Conservation (phyloP, 2,888 invertebrate species). For the Drosophila kambysellisi region DNA sequence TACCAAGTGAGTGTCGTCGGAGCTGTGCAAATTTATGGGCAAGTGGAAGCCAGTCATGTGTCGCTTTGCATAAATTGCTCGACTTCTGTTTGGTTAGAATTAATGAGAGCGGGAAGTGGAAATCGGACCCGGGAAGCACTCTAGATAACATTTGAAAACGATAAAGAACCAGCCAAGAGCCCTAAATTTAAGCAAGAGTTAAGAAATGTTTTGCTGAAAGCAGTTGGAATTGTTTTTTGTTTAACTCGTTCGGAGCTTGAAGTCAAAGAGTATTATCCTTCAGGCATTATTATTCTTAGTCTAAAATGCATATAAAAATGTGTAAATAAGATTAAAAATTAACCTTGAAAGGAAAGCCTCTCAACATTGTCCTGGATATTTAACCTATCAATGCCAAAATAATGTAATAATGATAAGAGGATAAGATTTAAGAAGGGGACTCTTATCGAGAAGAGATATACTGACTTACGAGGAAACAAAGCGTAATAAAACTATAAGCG, state of each 20-base stretch:
- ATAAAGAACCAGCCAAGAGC: constrained; percentile 14
- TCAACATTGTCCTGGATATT: accelerated
- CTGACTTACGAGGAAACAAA: background rate
- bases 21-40: constrained; percentile 44
- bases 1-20: constrained; percentile 49
- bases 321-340: background rate
- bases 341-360: background rate
- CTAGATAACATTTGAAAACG: constrained; percentile 12
- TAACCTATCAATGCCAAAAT: background rate
- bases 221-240: background rate
- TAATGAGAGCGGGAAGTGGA: constrained; percentile 52
- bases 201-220: background rate
- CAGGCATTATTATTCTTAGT: background rate
- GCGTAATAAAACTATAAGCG: background rate
- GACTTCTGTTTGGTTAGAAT: constrained; percentile 73
- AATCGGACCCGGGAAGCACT: constrained; percentile 5
- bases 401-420: background rate
- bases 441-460: background rate
- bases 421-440: background rate
- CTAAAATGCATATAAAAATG: too few relatives aligned
- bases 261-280: background rate
- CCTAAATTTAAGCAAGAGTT: constrained; percentile 2
- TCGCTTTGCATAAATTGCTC: constrained; percentile 76
- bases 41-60: constrained; percentile 57
- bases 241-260: background rate